Conservation (phyloP, 2,797 vertebrate species). For the Manis javanica region DNA sequence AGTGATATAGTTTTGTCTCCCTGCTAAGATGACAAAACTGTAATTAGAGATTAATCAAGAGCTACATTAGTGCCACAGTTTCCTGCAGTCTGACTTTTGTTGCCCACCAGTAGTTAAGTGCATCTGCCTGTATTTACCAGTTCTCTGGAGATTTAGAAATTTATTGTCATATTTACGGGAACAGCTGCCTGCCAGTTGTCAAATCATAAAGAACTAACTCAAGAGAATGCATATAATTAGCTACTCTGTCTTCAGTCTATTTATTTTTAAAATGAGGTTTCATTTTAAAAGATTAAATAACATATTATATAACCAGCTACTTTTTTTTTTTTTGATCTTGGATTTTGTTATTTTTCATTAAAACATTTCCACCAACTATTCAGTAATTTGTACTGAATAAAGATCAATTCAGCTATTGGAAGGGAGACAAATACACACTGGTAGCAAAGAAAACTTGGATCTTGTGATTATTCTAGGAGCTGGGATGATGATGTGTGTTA, state of each 20-base stretch:
- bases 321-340: not conserved
- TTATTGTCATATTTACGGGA: conserved; percentile 89
- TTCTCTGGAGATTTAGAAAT: conserved; percentile 89
- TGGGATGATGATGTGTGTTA: not conserved
- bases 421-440: not conserved
- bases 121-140: conserved; percentile 88
- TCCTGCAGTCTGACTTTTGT: conserved; percentile 89
- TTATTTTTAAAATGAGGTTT: conserved; percentile 75
- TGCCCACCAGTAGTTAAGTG: conserved; percentile 90
- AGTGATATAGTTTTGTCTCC: conserved; percentile 93
- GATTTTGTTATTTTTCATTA: conserved; percentile 65
- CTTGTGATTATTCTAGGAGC: not conserved
- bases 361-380: not conserved
- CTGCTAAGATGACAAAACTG: conserved; percentile 93
- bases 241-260: conserved; percentile 69
- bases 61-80: conserved; percentile 90
- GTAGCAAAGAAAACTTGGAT: not conserved
- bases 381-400: not conserved
- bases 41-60: conserved; percentile 96
- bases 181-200: conserved; percentile 83
- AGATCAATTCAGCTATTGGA: conserved; percentile 34
- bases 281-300: conserved; percentile 56
- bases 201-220: conserved; percentile 83
- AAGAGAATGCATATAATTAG: conserved; percentile 84
- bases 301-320: conserved; percentile 1